These are phyloP conservation scores for Mesochorus sp. DNA, from an alignment of 2,888 invertebrate genomes.

Conservation along the genomic window DNA sequence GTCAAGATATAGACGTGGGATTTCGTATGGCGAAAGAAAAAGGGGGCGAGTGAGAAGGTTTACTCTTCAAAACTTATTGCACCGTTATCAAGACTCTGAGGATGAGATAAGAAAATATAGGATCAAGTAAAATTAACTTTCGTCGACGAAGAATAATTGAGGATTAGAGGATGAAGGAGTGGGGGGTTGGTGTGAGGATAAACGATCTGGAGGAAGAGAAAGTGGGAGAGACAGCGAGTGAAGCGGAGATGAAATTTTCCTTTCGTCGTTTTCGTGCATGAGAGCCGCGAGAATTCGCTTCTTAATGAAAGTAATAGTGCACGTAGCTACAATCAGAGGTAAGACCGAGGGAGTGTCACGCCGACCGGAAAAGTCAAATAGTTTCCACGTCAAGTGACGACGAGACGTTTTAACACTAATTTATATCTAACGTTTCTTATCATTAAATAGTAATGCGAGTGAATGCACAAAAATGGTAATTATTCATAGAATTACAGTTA, in stretches of 20 bases:
- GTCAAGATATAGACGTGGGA: background rate
- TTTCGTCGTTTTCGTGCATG: slow-evolving; percentile 14
- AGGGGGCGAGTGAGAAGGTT: background rate
- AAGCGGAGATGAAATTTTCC: slow-evolving; percentile 7
- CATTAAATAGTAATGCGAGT: slow-evolving; percentile 13
- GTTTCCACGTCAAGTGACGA: slow-evolving; percentile 23
- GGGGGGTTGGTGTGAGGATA: background rate
- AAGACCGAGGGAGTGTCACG: slow-evolving; percentile 10
- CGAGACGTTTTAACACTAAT: background rate
- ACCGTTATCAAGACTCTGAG: background rate
- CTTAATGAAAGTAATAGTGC: slow-evolving; percentile 30
- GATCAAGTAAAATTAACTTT: slow-evolving; percentile 42
- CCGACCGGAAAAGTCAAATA: slow-evolving; percentile 42
- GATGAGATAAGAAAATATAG: slow-evolving; percentile 46
- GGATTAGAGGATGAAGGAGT: slow-evolving; percentile 31
- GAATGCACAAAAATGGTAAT: slow-evolving; percentile 24
- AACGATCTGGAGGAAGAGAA: slow-evolving; percentile 16
- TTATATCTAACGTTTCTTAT: slow-evolving; percentile 12
- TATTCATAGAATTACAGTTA: slow-evolving; percentile 29
- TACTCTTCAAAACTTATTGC: slow-evolving; percentile 5
- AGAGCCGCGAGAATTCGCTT: slow-evolving; percentile 9
- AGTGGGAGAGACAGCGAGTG: background rate
- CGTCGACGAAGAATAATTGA: slow-evolving; percentile 40
- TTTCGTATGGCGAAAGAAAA: background rate
- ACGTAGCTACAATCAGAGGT: slow-evolving; percentile 9